Evolutionary conservation across 2,113 vertebrate genomes (phyloP).

Genomic region (Acanthisitta chloris): DNA sequence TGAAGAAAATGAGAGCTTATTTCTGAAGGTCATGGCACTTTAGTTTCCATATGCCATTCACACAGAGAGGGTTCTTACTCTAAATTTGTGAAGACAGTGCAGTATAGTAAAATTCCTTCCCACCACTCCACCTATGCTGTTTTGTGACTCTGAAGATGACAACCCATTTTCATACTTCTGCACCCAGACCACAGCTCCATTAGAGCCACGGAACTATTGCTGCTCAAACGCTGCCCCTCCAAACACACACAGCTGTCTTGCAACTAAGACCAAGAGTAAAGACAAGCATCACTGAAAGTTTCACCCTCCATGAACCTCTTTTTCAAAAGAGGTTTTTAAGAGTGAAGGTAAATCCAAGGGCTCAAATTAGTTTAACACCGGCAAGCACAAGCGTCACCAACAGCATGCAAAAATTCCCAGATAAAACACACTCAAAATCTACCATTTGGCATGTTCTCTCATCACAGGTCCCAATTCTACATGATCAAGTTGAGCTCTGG

Average conservation of each 20-base stretch:
- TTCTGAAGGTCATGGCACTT: not conserved
- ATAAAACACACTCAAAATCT: not conserved
- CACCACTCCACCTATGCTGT: not conserved
- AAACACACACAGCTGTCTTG: not conserved
- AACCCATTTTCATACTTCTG: not conserved
- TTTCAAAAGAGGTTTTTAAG: not conserved
- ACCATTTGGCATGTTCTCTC: not conserved
- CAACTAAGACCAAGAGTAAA: not conserved
- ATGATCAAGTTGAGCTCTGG: not conserved
- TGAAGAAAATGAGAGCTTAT: not conserved
- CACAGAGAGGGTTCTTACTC: not conserved
- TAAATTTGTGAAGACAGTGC: not conserved
- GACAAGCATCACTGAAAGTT: not conserved
- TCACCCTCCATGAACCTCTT: not conserved
- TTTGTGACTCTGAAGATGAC: not conserved
- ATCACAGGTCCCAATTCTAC: not conserved
- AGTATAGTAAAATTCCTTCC: not conserved
- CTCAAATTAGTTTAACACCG: not conserved
- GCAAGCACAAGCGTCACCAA: not conserved
- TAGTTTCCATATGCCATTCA: not conserved
- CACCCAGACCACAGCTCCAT: fast-evolving
- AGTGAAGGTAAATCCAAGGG: not conserved
- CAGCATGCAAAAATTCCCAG: not conserved
- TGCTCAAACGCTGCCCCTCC: not conserved
- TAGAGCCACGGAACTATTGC: fast-evolving